Evolutionary conservation across 1,140 invertebrate species (phyloP).

Genomic region (Steinernema feltiae): DNA sequence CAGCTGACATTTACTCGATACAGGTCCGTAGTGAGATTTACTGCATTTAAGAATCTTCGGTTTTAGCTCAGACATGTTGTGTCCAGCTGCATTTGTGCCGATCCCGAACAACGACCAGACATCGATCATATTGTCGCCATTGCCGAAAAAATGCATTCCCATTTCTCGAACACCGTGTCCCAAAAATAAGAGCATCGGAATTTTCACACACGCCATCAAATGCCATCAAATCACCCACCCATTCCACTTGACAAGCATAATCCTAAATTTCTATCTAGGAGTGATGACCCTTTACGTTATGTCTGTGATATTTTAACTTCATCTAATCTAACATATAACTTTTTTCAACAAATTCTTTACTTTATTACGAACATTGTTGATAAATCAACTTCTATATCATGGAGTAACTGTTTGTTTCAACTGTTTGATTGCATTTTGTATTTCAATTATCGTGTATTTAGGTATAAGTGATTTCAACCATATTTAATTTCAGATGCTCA

Average conservation of each 20-base stretch:
- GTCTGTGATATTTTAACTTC: background rate
- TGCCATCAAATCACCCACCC: too few species aligned
- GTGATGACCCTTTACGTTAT: too few species aligned
- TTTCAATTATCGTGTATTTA: background rate
- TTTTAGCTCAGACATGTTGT: slow-evolving; percentile 64
- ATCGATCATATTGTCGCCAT: slow-evolving; percentile 62
- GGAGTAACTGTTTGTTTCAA: too few species aligned
- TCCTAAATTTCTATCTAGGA: too few species aligned
- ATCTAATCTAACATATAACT: too few species aligned
- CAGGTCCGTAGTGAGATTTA: slow-evolving; percentile 60
- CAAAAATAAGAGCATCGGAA: background rate
- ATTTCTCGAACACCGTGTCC: too few species aligned
- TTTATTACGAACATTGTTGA: too few species aligned
- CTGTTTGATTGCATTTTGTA: too few species aligned
- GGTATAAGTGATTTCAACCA: background rate
- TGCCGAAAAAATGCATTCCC: slow-evolving; percentile 56
- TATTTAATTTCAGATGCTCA: background rate
- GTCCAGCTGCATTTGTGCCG: slow-evolving; percentile 64
- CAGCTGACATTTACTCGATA: slow-evolving; percentile 65
- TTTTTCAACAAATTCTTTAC: too few species aligned
- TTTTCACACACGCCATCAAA: slow-evolving; percentile 17
- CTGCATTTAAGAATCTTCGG: slow-evolving; percentile 26
- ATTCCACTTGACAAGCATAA: too few species aligned
- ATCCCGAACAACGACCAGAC: slow-evolving; percentile 64
- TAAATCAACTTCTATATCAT: too few species aligned